Evolutionary conservation across 2,113 vertebrate species (phyloP).

Genomic region (Halichoerus grypus): DNA sequence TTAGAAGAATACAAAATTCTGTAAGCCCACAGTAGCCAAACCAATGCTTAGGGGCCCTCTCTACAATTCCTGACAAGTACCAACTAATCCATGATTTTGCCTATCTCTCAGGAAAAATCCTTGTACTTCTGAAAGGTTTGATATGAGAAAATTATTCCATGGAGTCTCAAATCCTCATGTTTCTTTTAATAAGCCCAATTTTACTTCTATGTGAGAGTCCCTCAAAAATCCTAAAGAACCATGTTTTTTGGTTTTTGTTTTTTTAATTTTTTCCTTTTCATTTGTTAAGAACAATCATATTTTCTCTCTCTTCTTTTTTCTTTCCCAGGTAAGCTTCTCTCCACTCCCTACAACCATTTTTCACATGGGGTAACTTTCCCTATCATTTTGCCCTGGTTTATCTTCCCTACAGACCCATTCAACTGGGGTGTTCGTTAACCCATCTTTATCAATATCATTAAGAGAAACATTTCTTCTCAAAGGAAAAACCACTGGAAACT

Average conservation of each 20-base stretch:
- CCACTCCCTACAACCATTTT: background rate
- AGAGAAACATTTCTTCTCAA: constrained; percentile 29
- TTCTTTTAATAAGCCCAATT: background rate
- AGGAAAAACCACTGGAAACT: background rate
- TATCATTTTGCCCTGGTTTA: background rate
- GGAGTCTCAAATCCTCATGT: background rate
- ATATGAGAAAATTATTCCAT: background rate
- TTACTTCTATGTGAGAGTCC: background rate
- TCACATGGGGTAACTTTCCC: background rate
- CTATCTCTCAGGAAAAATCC: background rate
- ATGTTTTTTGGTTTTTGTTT: background rate
- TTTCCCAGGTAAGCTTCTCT: background rate
- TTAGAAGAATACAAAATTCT: background rate
- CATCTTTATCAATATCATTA: background rate
- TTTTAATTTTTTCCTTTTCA: background rate
- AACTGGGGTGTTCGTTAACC: background rate
- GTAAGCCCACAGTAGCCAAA: background rate
- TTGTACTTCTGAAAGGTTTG: background rate
- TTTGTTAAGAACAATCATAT: background rate
- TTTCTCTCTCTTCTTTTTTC: background rate
- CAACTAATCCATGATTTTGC: background rate
- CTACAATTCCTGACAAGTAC: background rate
- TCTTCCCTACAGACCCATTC: background rate
- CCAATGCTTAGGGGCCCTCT: background rate
- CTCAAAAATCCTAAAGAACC: background rate